Base-by-base conservation (phyloP, 2,888 invertebrate species). In the Osedax frankpressi region DNA sequence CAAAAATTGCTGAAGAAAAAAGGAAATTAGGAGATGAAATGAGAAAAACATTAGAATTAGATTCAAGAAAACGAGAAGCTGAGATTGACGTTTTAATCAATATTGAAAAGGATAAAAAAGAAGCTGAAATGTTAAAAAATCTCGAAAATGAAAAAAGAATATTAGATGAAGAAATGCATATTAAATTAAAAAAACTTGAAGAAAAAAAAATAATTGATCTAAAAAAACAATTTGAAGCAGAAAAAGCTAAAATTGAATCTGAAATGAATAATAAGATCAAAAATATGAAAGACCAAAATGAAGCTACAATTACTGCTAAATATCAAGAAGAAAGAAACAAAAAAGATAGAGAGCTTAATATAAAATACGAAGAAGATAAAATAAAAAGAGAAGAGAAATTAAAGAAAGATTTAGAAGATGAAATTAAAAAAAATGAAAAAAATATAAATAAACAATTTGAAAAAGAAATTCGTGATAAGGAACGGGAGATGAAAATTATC, bases 401-500 rank as follows among this genome's bases (percentile, higher is more conserved):
- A 44, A 44, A 44, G 19, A 6, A 44, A 44, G 19, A 44, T 44
- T 44, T 44, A 44, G 19, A 44, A 6, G 44, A 44, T 11, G 44
- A 44, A 44, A 44, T 44, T 11, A 44, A 11, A 6, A 11, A 71
- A 73, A 71, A 59, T 19, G 25, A 6, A 11, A 73, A 29, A 29
- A 25, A 26, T 2, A 72, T 24, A 72, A 19, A 72, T 25, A 6
- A 11, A 24, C 11, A 30, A 73, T 25, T 70, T 26, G 59, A 28
- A 6, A n/a, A 73, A 59, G 44, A 73, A 73, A 30, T 30, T 24
- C 29, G 11, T 44, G 59, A 73, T 11, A 72, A 59, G 70, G 25
- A 29, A 26, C 25, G 19, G 28, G 19, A 26, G 30, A 73, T 24
- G 24, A 44, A 44, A 44, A 11, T 44, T 11, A 44, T 44, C 6